phyloP scores from a whole-genome alignment of 2,113 vertebrate genomes.

The Poicephalus meyeri region DNA sequence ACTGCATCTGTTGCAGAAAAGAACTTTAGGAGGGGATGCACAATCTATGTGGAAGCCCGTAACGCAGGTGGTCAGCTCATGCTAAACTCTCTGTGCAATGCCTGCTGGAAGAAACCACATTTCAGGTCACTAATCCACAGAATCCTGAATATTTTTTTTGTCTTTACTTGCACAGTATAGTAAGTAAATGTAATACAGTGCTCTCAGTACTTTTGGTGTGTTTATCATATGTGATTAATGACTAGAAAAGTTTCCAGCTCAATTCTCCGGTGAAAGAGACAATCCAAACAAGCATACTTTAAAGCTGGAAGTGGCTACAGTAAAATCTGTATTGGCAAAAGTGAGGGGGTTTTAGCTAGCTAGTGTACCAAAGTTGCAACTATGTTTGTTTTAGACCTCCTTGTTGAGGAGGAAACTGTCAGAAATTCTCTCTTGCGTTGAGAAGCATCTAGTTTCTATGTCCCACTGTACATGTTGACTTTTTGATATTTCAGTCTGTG shows the following conservation, averaged over 20 bases:
- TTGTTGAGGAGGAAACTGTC: neutral
- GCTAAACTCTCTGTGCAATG: neutral
- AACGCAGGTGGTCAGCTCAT: neutral
- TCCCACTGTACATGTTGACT: neutral
- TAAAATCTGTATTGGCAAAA: neutral
- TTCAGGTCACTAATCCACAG: neutral
- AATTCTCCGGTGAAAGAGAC: neutral
- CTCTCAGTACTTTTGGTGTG: neutral
- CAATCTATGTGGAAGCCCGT: neutral
- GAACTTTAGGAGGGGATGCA: neutral
- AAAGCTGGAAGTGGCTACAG: neutral
- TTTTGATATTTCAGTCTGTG: neutral
- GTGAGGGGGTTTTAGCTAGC: neutral
- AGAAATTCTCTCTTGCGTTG: neutral
- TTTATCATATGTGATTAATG: neutral
- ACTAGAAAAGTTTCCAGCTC: neutral
- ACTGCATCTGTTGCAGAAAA: neutral
- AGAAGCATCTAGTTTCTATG: neutral
- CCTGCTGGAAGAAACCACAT: neutral
- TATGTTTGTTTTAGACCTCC: neutral
- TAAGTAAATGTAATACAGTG: neutral
- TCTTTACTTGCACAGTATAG: neutral
- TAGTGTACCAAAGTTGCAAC: neutral
- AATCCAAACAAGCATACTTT: neutral
- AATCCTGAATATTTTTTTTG: neutral